Conservation (phyloP, 2,888 invertebrate genomes). For the Monoplex corrugatus region DNA sequence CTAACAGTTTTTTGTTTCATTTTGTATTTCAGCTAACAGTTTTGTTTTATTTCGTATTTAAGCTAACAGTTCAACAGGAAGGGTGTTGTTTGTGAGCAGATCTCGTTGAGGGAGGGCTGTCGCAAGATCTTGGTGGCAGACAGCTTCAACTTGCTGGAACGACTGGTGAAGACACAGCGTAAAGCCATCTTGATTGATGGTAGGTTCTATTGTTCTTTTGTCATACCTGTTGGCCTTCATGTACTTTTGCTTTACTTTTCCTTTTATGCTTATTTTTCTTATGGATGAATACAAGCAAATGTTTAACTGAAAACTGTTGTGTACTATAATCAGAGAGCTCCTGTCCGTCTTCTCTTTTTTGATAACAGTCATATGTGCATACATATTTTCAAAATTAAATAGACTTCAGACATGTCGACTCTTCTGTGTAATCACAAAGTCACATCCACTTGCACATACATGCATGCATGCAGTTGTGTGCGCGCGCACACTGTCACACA, state of each 20-base stretch:
- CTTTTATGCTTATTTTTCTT: not conserved
- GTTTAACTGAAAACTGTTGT: too few species aligned
- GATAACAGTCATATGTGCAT: not conserved
- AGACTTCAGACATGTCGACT: too few species aligned
- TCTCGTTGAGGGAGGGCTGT: conserved; percentile 94
- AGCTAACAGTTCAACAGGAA: not conserved
- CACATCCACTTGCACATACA: not conserved
- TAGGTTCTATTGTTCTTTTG: conserved; percentile 67
- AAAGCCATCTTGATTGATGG: conserved; percentile 88
- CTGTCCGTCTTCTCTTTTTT: not conserved
- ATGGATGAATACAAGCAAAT: too few species aligned
- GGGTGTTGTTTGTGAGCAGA: conserved; percentile 81
- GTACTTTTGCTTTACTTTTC: not conserved
- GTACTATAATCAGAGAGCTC: too few species aligned
- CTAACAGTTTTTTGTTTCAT: not conserved
- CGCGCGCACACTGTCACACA: not conserved
- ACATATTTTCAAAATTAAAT: too few species aligned
- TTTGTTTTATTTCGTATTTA: too few species aligned
- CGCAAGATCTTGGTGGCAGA: conserved; percentile 94
- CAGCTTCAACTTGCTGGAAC: conserved; percentile 93
- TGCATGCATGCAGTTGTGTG: too few species aligned
- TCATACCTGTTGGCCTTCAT: not conserved
- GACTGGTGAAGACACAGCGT: conserved; percentile 89
- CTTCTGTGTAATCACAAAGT: too few species aligned
- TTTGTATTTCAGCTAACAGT: too few species aligned